Base-by-base conservation (phyloP, 2,797 vertebrate genomes). In the Manis pentadactyla region DNA sequence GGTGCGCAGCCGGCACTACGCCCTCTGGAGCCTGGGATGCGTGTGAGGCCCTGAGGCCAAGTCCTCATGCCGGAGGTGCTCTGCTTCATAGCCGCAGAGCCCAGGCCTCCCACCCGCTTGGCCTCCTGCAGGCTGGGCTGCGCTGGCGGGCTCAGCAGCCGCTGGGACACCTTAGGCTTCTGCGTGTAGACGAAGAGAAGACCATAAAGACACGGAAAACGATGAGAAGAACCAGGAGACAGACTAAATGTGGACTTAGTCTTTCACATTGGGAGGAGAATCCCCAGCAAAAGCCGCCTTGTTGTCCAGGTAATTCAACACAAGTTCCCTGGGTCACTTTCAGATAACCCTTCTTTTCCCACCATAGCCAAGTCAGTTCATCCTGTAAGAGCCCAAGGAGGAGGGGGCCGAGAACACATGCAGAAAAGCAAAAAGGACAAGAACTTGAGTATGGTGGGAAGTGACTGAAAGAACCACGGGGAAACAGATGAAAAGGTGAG, bases 51-150 rank as follows among this genome's bases (percentile, higher is more conserved):
- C 23, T 23, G 66, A 39, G 18, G 27, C 4, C 25, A 31, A 71
- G 37, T 17, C 37, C 18, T 42, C 11, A 19, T 11, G 10, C 53
- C 19, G 12, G 34, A 29, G 31, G 21, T 75, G 18, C 19, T 51
- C 46, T 57, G 8, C 18, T 13, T 57, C 27, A 57, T 1, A 29
- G 31, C 27, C 34, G 23, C 19, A 86, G 23, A 39, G 13, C 57
- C 0, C 34, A 39, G 4, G 7, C 53, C 51, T 71, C 19, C 27
- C 31, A 19, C 98, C 99, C 99, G 99, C 39, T 99, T 99, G 0
- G 99, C 99, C 73, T 99, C 99, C 97, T 99, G 99, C 17, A 99
- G 98, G 90, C 94, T 99, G 99, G 90, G 99, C 98, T 7, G 99
- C 98, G 69, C 98, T 98, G 23, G 99, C 99, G 7, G 49, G 21